Evolutionary conservation across 2,113 vertebrate species (phyloP), one percentile per base, ranked within the genome.

Genomic region (Podiceps cristatus): DNA sequence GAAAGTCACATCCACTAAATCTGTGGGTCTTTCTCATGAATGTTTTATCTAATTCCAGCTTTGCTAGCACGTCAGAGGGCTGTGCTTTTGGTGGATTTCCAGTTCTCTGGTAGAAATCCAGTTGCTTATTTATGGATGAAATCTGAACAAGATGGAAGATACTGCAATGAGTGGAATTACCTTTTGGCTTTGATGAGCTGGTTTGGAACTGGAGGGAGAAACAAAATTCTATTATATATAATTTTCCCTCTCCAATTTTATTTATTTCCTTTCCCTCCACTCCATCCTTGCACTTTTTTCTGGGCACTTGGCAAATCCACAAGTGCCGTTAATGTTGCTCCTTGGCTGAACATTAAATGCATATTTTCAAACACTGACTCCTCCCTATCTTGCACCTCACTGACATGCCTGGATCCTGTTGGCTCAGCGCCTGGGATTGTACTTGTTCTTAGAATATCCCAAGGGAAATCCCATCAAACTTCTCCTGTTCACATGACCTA

Each of bases 1-100:
- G 84, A 79, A 78, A 95, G 77, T 97, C 86, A 75, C 85, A 74
- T 87, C 76, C 80, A 90, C 86, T 95, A 95, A 97, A 78, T 92
- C 86, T 86, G 71, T 90, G 77, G 55, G 72, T 90, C 63, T 94
- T 79, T 96, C 96, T 97, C 3, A 6, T 92, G 66, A 81, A 81
- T 89, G 77, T 96, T 96, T 97, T 86, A 97, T 92, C 87, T 93
- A 84, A 87, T 95, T 97, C 89, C 84, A 86, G 83, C 94, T 95
- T 96, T 95, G 25, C 64, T 87, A 83, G 73, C 29, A 42, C 1
- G 7, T 79, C 86, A 80, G 44, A 88, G 56, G 49, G 29, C 81
- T 95, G 69, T 79, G 71, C 80, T 85, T 77, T 86, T 93, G 93
- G 81, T 93, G 73, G 29, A 10, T 62, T 93, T 97, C 95, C 81